A percentile compares a stretch with the other conserved stretches of the same genome.
These are phyloP conservation scores for Callipepla squamata DNA, from an alignment of 2,113 vertebrate genomes.

Conservation along the genomic window DNA sequence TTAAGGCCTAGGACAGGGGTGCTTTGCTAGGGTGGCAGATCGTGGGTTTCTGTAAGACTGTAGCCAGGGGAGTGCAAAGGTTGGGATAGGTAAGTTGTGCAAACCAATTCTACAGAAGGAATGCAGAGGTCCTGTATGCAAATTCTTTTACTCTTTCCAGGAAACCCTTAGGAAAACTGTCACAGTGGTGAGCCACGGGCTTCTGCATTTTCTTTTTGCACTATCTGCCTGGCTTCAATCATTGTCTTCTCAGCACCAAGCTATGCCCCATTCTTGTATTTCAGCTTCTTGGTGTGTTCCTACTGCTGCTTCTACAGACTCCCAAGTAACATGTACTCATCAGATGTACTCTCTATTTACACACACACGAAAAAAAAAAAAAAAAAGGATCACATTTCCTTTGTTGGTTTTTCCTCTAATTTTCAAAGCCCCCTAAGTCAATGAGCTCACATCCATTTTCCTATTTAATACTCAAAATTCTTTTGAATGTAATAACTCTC, in stretches of 20 bases:
- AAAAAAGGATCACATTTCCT: background rate
- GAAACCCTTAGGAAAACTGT: background rate
- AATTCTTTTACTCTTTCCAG: background rate
- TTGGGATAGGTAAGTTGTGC: background rate
- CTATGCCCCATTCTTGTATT: background rate
- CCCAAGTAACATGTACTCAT: background rate
- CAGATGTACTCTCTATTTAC: background rate
- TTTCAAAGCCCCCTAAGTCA: background rate
- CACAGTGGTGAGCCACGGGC: background rate
- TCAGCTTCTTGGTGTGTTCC: background rate
- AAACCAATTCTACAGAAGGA: background rate
- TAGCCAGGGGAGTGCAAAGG: background rate
- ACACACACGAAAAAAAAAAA: background rate
- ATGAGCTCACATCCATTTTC: background rate
- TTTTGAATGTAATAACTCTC: background rate
- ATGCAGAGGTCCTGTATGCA: background rate
- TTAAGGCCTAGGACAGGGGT: background rate
- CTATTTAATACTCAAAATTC: background rate
- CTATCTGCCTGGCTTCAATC: background rate
- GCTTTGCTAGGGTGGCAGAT: background rate
- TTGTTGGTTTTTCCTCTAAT: background rate
- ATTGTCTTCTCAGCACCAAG: background rate
- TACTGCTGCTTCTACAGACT: background rate
- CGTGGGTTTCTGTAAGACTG: background rate
- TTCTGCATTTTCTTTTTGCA: background rate